Base-by-base conservation (phyloP, 2,113 vertebrate species). In the Fulmarus glacialis region DNA sequence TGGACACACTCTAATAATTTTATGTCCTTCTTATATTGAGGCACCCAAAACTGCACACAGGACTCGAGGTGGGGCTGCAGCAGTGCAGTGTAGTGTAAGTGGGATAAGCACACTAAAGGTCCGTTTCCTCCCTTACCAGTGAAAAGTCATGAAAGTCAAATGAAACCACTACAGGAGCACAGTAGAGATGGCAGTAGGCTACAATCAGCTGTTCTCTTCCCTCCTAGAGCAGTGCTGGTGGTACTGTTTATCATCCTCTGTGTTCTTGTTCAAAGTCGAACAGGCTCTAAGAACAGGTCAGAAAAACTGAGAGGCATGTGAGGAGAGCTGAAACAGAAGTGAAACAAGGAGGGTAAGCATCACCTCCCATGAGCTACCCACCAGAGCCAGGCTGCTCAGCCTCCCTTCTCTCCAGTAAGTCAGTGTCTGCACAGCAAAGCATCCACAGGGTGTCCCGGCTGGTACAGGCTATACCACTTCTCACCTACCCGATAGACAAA, bases 341-440 rank as follows among this genome's bases (percentile, higher is more conserved):
- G 20, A 56, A 56, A 47, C 8, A 81, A 23, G 11, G 27, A 22
- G 13, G 11, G 9, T 12, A 71, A 75, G 15, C 9, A 63, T 24
- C 15, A 52, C 8, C 26, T 67, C 24, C 43, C 0, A 0, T 15
- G 29, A 60, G 12, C 4, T 34, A 6, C 21, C 16, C 3, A 5
- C 5, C 5, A 52, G 21, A 71, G 8, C 6, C 15, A 18, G 30
- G 29, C 20, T 52, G 26, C 34, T 66, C 42, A 63, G 4, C 4
- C 16, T 56, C 14, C 8, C 22, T 0, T 0, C 6, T 21, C 6
- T 55, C 6, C 53, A 68, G 4, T 7, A 63, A 29, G 29, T 59
- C 16, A 45, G 9, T 16, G 0, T 32, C 43, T 63, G 9, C 27
- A 36, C 1, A 2, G 5, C 4, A 58, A 38, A 43, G 8, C 18